Percentiles rank a stretch among this genome's conserved stretches.
These are phyloP conservation scores for Tragelaphus strepsiceros DNA, from an alignment of 2,113 vertebrate genomes.

Conservation along the genomic window DNA sequence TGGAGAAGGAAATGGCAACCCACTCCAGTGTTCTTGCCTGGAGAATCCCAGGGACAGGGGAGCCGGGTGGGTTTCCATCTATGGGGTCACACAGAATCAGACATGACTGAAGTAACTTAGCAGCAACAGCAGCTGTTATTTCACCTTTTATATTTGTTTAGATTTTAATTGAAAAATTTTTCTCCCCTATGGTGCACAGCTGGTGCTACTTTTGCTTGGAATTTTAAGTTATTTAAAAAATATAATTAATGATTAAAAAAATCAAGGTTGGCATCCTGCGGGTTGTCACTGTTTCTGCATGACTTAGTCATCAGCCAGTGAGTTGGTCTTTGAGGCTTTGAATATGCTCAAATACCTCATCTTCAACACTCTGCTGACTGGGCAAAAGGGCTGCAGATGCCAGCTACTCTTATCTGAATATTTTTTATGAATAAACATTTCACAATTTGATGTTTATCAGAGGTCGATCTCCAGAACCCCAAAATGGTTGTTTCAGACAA, in stretches of 20 bases:
- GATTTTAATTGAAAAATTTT: not conserved
- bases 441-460: not conserved
- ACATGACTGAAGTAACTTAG: accelerated
- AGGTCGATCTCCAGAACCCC: not conserved
- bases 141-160: not conserved
- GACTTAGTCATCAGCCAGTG: not conserved
- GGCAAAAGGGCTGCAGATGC: not conserved
- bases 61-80: too few relatives aligned
- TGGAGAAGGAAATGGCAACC: too few relatives aligned
- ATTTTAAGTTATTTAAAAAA: not conserved
- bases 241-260: not conserved
- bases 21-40: too few relatives aligned
- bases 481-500: not conserved
- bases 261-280: not conserved
- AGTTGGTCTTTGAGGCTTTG: not conserved
- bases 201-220: not conserved
- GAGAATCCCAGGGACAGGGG: too few relatives aligned
- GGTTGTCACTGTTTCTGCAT: not conserved
- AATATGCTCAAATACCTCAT: not conserved
- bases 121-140: not conserved
- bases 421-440: not conserved
- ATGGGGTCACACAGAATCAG: too few relatives aligned
- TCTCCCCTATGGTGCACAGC: not conserved
- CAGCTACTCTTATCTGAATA: not conserved
- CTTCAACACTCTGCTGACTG: not conserved